Base-by-base conservation (phyloP, 2,888 invertebrate species). In the Ormyrus labotus region DNA sequence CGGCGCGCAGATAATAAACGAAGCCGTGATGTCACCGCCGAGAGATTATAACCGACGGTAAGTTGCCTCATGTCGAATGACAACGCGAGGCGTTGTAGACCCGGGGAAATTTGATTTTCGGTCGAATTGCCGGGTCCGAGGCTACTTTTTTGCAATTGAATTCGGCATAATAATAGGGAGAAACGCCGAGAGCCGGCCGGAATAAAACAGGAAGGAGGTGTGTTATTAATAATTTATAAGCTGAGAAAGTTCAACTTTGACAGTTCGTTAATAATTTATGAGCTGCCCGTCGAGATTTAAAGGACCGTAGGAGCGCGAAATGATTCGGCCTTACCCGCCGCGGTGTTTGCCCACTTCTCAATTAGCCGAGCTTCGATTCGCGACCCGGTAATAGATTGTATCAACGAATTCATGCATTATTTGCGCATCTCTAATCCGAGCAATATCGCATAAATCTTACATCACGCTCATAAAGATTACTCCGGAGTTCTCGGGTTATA, bases 251-350 rank as follows among this genome's bases (percentile, higher is more conserved):
- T 79, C 48, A 72, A 51, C 58, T 75, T 75, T 75, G 68, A 76
- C 71, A 68, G 69, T 58, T 78, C 81, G 72, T 81, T 63, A 75
- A 81, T 81, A 81, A 81, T 81, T 81, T 78, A 81, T 78, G 71
- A 79, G 71, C 63, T 68, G 13, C 71, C 68, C 50, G 72, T 78
- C 76, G 68, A 78, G 74, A 76, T 81, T 81, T 78, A 78, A 81
- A 78, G 60, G 78, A 45, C 68, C 11, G 13, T 10, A 61, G 50
- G 19, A 51, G 71, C 50, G 4, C 50, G 4, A 50, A 70, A 77
- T 81, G 77, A 81, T 77, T 47, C 61, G 57, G 57, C 47, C 45
- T 48, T 63, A 65, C n/a, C n/a, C 6, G 57, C 19, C 50, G 13
- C 6, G 6, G 7, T 1, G 57, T 64, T 58, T 57, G 8, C 34